A percentile compares a stretch with the other conserved stretches of the same genome.
These are phyloP conservation scores for Heliconius aoede DNA, from an alignment of 2,888 invertebrate species.

Conservation along the genomic window DNA sequence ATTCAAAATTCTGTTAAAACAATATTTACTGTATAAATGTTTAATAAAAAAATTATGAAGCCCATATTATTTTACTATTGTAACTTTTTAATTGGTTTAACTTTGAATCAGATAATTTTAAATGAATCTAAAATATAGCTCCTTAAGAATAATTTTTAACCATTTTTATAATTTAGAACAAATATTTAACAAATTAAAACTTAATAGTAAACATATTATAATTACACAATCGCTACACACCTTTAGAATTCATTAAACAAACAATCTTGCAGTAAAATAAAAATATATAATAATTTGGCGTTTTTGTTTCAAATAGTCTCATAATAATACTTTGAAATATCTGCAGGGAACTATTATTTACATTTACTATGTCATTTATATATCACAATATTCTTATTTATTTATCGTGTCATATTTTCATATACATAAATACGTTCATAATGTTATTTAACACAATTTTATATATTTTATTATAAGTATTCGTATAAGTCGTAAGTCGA, in stretches of 20 bases:
- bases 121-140: background rate
- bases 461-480: too few relatives aligned
- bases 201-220: conserved; percentile 28
- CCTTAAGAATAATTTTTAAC: background rate
- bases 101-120: too few relatives aligned
- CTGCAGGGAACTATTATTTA: too few relatives aligned
- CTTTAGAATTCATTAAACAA: conserved; percentile 33
- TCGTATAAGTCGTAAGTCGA: too few relatives aligned
- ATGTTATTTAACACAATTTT: too few relatives aligned
- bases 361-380: too few relatives aligned
- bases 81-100: background rate
- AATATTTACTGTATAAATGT: background rate
- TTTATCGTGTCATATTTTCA: too few relatives aligned
- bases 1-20: background rate
- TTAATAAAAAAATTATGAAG: background rate
- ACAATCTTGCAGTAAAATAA: conserved; percentile 17
- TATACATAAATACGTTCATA: too few relatives aligned
- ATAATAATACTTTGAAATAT: too few relatives aligned
- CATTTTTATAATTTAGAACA: conserved; percentile 32
- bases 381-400: too few relatives aligned
- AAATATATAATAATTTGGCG: conserved; percentile 5
- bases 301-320: background rate
- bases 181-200: conserved; percentile 33
- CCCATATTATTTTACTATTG: background rate
- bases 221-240: background rate